These are phyloP conservation scores for Mellilla xanthometata DNA, from an alignment of 2,888 invertebrate species.

Conservation along the genomic window DNA sequence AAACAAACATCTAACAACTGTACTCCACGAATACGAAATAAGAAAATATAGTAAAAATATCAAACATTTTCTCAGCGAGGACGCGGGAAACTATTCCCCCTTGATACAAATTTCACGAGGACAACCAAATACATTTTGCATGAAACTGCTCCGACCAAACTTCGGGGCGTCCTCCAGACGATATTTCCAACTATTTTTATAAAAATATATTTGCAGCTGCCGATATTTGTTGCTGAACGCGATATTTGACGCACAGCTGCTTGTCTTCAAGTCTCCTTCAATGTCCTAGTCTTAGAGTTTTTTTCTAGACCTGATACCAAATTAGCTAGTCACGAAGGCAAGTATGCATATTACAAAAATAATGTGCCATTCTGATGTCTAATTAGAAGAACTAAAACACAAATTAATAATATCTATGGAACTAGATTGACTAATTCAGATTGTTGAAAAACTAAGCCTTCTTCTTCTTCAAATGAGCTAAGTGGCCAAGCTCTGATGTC, in stretches of 20 bases:
- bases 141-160: conserved; percentile 52
- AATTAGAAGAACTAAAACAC: too few species aligned
- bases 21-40: conserved; percentile 27
- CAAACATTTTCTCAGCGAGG: conserved; percentile 46
- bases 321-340: too few species aligned
- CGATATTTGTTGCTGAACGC: conserved; percentile 24
- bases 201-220: conserved; percentile 36
- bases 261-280: conserved; percentile 6
- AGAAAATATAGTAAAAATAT: conserved; percentile 51
- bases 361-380: too few species aligned
- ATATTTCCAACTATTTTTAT: conserved; percentile 52
- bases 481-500: too few species aligned
- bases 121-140: conserved; percentile 71
- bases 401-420: too few species aligned
- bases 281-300: too few species aligned
- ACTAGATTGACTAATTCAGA: too few species aligned
- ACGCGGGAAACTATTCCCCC: conserved; percentile 52
- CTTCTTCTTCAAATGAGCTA: too few species aligned
- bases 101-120: conserved; percentile 60
- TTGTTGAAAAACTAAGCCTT: too few species aligned
- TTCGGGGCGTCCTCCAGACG: conserved; percentile 42
- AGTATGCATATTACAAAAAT: too few species aligned
- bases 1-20: conserved; percentile 29
- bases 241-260: conserved; percentile 12
- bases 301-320: too few species aligned